Conservation (phyloP, 2,113 vertebrate genomes). For the Charadrius vociferus region DNA sequence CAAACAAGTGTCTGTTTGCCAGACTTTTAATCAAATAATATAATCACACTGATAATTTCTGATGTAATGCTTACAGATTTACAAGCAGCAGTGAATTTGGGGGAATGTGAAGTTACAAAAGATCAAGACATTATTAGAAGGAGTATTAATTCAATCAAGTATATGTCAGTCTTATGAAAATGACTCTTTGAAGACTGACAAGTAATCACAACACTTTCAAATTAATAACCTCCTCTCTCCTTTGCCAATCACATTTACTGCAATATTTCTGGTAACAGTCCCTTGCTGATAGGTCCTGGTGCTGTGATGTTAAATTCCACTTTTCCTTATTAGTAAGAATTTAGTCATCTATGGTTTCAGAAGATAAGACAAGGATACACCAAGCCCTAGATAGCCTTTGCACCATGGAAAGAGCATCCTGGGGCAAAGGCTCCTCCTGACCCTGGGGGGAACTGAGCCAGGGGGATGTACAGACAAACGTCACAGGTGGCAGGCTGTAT, state of each 20-base stretch:
- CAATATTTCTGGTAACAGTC: neutral
- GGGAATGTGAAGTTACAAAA: neutral
- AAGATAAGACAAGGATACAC: neutral
- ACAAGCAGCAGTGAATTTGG: neutral
- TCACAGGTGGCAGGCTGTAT: neutral
- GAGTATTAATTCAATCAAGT: neutral
- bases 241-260: neutral
- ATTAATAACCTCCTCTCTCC: neutral
- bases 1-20: neutral
- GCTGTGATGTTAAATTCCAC: neutral
- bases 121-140: neutral
- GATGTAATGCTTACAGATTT: neutral
- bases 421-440: neutral
- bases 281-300: neutral
- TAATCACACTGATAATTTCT: neutral
- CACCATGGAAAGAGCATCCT: fast-evolving
- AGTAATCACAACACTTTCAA: neutral
- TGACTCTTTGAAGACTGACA: neutral
- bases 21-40: neutral
- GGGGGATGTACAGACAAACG: neutral
- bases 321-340: neutral
- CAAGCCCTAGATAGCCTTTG: neutral
- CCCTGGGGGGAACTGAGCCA: neutral
- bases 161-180: neutral
- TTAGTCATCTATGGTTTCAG: neutral